phyloP scores from a whole-genome alignment of 2,888 invertebrate genomes.

The Morpho deidamia region DNA sequence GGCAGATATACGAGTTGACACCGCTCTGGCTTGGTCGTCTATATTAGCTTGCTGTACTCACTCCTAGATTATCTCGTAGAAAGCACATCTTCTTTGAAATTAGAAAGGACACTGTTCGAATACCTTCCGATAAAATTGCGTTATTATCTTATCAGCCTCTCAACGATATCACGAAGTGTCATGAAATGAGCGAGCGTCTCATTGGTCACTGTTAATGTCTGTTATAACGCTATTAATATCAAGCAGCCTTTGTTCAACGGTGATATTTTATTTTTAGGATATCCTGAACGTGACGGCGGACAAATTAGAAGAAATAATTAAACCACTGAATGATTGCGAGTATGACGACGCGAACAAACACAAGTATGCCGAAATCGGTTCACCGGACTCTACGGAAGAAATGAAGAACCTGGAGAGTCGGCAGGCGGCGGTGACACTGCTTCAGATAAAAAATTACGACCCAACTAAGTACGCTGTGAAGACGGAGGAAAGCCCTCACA shows the following conservation, averaged over 20 bases:
- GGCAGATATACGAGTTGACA: background rate
- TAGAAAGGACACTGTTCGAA: slow-evolving; percentile 56
- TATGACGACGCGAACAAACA: slow-evolving; percentile 53
- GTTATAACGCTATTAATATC: slow-evolving; percentile 56
- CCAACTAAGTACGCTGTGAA: slow-evolving; percentile 67
- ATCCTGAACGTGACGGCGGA: slow-evolving; percentile 76
- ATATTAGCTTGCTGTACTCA: slow-evolving; percentile 43
- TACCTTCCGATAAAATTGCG: slow-evolving; percentile 50
- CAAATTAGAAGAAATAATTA: slow-evolving; percentile 78
- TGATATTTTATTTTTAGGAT: slow-evolving; percentile 72
- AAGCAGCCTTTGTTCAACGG: slow-evolving; percentile 46
- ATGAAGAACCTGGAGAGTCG: slow-evolving; percentile 75
- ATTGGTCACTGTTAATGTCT: slow-evolving; percentile 60
- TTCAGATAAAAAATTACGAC: slow-evolving; percentile 74
- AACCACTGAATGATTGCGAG: slow-evolving; percentile 59
- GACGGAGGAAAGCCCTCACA: slow-evolving; percentile 70
- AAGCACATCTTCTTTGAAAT: slow-evolving; percentile 61
- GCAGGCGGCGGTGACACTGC: slow-evolving; percentile 71
- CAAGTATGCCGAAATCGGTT: slow-evolving; percentile 64
- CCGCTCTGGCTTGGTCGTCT: background rate
- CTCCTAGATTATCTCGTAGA: slow-evolving; percentile 41
- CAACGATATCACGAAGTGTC: slow-evolving; percentile 55
- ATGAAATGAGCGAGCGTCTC: slow-evolving; percentile 49
- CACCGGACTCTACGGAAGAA: slow-evolving; percentile 73
- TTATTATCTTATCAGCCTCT: slow-evolving; percentile 65